Percentiles rank a stretch among this genome's conserved stretches.
Conservation (phyloP, 2,113 vertebrate species). For the Sarotherodon lohbergeri region DNA sequence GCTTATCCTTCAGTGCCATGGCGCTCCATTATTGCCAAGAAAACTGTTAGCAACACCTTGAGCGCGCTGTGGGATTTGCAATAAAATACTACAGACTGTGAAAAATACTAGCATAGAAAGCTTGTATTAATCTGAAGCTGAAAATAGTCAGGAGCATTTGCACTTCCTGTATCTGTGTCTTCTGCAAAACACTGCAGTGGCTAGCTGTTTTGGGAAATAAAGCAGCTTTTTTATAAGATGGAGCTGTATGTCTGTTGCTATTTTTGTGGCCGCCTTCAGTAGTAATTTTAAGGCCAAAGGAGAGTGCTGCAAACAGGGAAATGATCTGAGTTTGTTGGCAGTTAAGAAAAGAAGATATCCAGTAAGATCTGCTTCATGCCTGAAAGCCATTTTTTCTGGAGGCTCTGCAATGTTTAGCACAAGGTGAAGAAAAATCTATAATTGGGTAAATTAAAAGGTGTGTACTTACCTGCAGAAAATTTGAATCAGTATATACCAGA, state of each 20-base stretch:
- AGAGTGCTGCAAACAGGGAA: not conserved
- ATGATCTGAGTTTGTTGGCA: not conserved
- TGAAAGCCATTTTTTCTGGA: not conserved
- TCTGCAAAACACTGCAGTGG: not conserved
- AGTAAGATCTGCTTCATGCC: not conserved
- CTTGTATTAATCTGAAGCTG: not conserved
- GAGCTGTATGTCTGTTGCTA: not conserved
- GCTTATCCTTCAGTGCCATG: not conserved
- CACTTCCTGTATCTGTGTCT: not conserved
- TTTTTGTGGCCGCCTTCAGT: not conserved
- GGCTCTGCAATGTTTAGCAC: not conserved
- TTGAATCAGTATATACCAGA: not conserved
- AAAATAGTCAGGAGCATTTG: not conserved
- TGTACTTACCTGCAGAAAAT: not conserved
- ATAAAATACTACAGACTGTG: not conserved
- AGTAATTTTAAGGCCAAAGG: not conserved
- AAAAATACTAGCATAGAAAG: not conserved
- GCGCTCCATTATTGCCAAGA: not conserved
- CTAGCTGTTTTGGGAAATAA: not conserved
- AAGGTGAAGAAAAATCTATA: not conserved
- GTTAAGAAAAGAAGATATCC: not conserved
- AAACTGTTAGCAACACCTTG: not conserved
- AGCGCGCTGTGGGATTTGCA: not conserved
- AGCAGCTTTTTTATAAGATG: not conserved
- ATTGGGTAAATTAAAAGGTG: not conserved